Conservation (phyloP, 1,140 invertebrate genomes). For the Papilio machaon region DNA sequence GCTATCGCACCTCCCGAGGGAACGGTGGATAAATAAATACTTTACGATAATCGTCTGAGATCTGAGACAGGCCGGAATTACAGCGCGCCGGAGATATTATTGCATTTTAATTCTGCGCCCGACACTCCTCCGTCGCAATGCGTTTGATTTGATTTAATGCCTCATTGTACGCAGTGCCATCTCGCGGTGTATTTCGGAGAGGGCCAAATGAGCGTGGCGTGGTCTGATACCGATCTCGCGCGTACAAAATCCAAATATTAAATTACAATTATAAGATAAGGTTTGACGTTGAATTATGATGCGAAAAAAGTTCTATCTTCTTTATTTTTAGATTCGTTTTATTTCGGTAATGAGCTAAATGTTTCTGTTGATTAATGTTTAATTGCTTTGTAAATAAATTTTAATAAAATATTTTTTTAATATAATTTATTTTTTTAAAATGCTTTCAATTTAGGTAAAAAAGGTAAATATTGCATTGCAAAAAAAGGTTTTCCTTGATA, state of each 20-base stretch:
- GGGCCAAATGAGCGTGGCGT: conserved; percentile 54
- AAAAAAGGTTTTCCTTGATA: too few relatives aligned
- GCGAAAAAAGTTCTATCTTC: conserved; percentile 23
- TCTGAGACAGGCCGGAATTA: conserved; percentile 78
- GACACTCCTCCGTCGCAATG: conserved; percentile 72
- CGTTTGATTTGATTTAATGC: conserved; percentile 72
- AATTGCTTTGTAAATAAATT: background rate
- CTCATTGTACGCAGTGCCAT: conserved; percentile 61
- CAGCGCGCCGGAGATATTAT: conserved; percentile 72
- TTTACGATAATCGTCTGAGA: conserved; percentile 75
- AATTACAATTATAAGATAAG: conserved; percentile 65
- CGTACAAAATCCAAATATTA: conserved; percentile 59
- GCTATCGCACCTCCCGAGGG: conserved; percentile 75
- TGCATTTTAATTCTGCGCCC: conserved; percentile 76
- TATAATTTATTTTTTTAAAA: background rate
- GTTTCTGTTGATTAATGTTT: conserved; percentile 16
- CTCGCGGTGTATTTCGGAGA: conserved; percentile 60
- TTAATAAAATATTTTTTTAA: background rate
- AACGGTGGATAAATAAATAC: conserved; percentile 79
- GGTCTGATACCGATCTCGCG: conserved; percentile 57
- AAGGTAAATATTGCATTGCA: background rate
- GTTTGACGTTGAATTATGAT: conserved; percentile 59
- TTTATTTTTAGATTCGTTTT: conserved; percentile 38
- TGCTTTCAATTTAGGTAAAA: background rate
- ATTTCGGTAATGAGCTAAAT: conserved; percentile 28